Evolutionary conservation across 1,140 invertebrate species (phyloP).

Genomic region (Hormaphis cornu): DNA sequence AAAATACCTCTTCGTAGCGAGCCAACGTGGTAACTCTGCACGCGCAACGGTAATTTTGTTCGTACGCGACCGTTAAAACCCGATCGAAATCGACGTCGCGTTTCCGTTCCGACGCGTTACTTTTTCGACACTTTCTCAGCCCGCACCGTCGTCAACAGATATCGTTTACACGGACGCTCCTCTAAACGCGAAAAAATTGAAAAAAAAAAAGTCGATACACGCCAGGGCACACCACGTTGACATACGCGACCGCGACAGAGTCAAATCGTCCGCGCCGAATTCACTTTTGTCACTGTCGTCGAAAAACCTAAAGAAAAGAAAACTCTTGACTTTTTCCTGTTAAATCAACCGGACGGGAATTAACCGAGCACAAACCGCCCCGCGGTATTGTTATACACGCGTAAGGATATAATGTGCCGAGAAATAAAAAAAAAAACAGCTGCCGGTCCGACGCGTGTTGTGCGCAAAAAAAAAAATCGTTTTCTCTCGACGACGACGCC

Average conservation of each 20-base stretch:
- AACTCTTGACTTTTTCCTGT: no score
- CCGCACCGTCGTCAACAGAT: no score
- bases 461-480: constrained; percentile 32
- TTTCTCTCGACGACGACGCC: constrained; percentile 25
- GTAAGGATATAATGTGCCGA: not conserved
- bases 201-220: not conserved
- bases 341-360: constrained; percentile 29
- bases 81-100: no score
- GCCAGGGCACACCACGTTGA: not conserved
- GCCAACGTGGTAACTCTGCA: no score
- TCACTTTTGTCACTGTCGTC: constrained; percentile 1
- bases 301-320: no score
- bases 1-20: not conserved
- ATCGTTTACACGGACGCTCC: no score
- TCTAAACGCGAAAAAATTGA: no score
- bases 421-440: constrained; percentile 15
- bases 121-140: no score
- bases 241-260: not conserved
- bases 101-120: no score
- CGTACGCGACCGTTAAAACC: no score
- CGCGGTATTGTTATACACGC: not conserved
- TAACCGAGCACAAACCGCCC: constrained; percentile 13
- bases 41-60: no score
- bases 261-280: constrained; percentile 1
- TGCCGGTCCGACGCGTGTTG: constrained; percentile 2